A percentile compares a stretch with the other conserved stretches of the same genome.
Evolutionary conservation across 2,888 invertebrate species (phyloP).

Genomic region (Ferdinandea cuprea): DNA sequence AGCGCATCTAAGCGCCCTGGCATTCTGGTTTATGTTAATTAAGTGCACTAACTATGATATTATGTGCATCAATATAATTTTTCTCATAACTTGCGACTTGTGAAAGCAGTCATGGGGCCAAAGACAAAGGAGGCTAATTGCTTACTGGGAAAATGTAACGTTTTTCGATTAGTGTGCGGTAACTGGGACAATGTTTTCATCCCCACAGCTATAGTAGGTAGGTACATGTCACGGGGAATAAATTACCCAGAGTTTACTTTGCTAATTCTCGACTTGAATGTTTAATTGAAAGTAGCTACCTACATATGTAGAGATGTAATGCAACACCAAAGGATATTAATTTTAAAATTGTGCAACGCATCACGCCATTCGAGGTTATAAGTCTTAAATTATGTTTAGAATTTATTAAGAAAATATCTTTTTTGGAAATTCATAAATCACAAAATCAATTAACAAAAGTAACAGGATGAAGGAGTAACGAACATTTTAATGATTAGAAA

Average conservation of each 20-base stretch:
- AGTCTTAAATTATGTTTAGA: too few species aligned
- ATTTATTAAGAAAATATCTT: too few species aligned
- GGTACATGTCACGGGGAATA: conserved; percentile 24
- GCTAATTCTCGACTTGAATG: conserved; percentile 33
- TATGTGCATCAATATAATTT: conserved; percentile 67
- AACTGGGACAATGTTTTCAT: conserved; percentile 59
- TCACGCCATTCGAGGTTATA: too few species aligned
- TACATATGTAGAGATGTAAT: too few species aligned
- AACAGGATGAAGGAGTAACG: too few species aligned
- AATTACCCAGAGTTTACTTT: conserved; percentile 37
- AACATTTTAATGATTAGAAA: too few species aligned
- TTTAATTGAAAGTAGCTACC: conserved; percentile 48
- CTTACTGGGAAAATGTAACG: conserved; percentile 58
- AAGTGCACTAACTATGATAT: conserved; percentile 67
- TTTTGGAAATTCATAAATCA: too few species aligned
- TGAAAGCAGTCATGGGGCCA: conserved; percentile 69
- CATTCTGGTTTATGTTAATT: conserved; percentile 71
- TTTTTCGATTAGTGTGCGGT: conserved; percentile 51
- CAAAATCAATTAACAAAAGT: too few species aligned
- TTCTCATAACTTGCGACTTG: conserved; percentile 68
- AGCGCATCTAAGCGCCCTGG: conserved; percentile 57
- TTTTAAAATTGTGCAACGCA: too few species aligned
- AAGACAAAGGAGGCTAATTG: conserved; percentile 72
- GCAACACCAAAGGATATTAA: too few species aligned
- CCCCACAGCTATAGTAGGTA: too few species aligned